Conservation (phyloP, 2,797 vertebrate species). For the Microctenopoma steveboyesi region DNA sequence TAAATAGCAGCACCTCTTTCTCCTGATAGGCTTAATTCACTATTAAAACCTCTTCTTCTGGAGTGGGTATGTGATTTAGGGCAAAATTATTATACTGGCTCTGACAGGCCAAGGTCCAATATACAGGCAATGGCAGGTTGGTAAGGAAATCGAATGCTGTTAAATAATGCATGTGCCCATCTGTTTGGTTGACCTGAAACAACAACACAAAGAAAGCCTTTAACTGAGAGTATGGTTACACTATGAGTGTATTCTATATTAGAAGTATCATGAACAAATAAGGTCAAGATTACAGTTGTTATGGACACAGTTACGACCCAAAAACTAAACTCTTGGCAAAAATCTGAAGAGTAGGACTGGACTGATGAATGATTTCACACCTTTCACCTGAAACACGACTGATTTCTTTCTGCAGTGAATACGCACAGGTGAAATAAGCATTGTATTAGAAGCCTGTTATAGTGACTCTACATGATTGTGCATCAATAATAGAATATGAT, state of each 20-base stretch:
- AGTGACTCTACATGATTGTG: not conserved
- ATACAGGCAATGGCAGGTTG: not conserved
- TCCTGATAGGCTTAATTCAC: constrained; percentile 18
- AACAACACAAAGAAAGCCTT: not conserved
- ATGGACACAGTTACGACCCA: too few species aligned
- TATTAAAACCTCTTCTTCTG: constrained; percentile 15
- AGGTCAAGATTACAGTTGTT: not conserved
- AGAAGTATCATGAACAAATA: not conserved
- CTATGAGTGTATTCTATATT: not conserved
- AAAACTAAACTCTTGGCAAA: too few species aligned
- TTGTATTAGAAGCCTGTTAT: not conserved
- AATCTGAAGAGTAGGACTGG: too few species aligned
- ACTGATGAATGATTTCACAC: too few species aligned
- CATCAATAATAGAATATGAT: not conserved
- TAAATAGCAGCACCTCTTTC: constrained; percentile 27
- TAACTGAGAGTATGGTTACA: constrained; percentile 14
- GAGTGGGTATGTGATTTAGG: constrained; percentile 22
- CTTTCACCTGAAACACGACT: not conserved
- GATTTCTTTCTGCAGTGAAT: not conserved
- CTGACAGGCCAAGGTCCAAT: constrained; percentile 11
- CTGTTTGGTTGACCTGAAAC: constrained; percentile 5
- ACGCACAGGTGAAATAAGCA: not conserved
- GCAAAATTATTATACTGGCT: constrained; percentile 11
- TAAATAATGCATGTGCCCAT: constrained; percentile 12
- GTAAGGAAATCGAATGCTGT: not conserved